A percentile compares a stretch with the other conserved stretches of the same genome.
Conservation (phyloP, 2,113 vertebrate species). For the Illadopsis cleaveri region DNA sequence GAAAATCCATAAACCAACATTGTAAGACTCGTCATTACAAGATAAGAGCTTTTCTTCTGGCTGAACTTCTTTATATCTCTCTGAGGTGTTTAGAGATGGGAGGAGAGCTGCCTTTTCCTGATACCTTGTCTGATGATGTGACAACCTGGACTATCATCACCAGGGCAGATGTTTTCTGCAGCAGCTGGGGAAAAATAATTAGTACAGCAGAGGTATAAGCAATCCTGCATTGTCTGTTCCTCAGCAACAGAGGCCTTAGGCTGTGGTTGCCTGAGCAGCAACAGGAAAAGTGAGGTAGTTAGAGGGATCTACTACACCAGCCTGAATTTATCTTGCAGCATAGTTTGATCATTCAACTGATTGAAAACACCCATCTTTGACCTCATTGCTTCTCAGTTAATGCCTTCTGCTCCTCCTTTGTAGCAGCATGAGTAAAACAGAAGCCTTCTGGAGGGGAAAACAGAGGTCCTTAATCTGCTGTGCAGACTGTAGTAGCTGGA, state of each 20-base stretch:
- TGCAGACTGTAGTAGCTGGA: not conserved
- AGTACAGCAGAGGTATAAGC: not conserved
- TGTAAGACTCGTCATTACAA: not conserved
- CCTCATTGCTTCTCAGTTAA: not conserved
- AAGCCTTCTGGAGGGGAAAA: not conserved
- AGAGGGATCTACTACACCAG: not conserved
- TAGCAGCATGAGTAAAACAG: not conserved
- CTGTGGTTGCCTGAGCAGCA: not conserved
- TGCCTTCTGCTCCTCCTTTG: not conserved
- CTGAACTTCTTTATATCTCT: not conserved
- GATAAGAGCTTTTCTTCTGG: not conserved
- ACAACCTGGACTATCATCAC: not conserved
- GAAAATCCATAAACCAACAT: not conserved
- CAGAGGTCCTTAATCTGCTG: not conserved
- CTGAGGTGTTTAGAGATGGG: not conserved
- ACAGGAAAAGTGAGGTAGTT: not conserved
- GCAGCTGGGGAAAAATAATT: not conserved
- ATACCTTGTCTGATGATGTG: not conserved
- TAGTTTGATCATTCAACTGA: not conserved
- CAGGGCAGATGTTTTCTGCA: not conserved
- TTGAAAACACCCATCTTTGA: not conserved
- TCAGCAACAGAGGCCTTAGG: not conserved
- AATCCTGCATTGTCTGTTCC: not conserved
- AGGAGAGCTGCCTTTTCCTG: not conserved
- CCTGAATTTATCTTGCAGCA: not conserved